These are phyloP conservation scores for Epicampocera succincta DNA, from an alignment of 2,888 invertebrate species.

Conservation along the genomic window DNA sequence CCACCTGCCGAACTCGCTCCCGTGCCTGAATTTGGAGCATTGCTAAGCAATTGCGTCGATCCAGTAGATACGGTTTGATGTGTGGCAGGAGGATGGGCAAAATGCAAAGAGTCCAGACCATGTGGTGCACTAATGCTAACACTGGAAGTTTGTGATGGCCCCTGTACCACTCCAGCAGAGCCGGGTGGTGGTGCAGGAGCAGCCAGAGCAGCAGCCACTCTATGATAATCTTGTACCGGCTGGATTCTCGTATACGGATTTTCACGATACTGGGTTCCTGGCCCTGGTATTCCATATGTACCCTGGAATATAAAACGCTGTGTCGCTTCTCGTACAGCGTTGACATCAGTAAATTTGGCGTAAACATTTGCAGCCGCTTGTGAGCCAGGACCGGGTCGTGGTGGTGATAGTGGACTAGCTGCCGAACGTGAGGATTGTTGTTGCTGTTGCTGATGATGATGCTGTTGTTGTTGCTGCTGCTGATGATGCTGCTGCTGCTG, in stretches of 20 bases:
- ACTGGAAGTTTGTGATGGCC: constrained; percentile 73
- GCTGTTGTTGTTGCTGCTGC: constrained; percentile 75
- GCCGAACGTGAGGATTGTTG: constrained; percentile 79
- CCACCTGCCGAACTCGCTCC: constrained; percentile 69
- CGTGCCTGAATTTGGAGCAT: constrained; percentile 63
- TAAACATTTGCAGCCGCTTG: constrained; percentile 79
- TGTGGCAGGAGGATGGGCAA: constrained; percentile 85
- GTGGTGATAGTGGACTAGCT: constrained; percentile 81
- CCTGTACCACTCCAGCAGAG: constrained; percentile 73
- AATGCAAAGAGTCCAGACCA: constrained; percentile 82
- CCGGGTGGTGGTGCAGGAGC: constrained; percentile 73
- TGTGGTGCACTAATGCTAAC: constrained; percentile 73
- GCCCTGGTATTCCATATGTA: constrained; percentile 78
- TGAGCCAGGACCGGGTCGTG: constrained; percentile 79
- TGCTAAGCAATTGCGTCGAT: constrained; percentile 73
- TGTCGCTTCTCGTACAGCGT: constrained; percentile 79
- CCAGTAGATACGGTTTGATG: constrained; percentile 74
- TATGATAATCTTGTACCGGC: constrained; percentile 77
- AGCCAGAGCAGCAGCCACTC: constrained; percentile 75
- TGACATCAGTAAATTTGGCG: constrained; percentile 79
- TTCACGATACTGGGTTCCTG: constrained; percentile 79
- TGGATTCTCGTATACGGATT: constrained; percentile 80
- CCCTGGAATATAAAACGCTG: constrained; percentile 80
- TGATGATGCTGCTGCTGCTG: constrained; percentile 74
- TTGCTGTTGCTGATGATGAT: constrained; percentile 73